phyloP scores from a whole-genome alignment of 2,888 invertebrate species.

The Suillia variegata region DNA sequence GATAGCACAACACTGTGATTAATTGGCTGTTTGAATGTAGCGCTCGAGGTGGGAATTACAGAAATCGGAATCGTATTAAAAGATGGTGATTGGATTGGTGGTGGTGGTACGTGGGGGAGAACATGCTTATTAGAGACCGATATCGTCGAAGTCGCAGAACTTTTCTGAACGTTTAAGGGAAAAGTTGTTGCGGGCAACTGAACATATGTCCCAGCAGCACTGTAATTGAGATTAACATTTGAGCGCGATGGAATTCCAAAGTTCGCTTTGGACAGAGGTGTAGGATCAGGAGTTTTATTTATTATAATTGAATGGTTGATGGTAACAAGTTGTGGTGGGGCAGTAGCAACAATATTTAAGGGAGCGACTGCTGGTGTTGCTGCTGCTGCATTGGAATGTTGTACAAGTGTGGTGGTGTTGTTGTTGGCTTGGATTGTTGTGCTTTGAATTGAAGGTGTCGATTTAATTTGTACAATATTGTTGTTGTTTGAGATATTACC shows the following conservation, averaged over 20 bases:
- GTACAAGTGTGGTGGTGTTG: slow-evolving; percentile 26
- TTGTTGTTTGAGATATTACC: slow-evolving; percentile 25
- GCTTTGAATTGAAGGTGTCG: slow-evolving; percentile 24
- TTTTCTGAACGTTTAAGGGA: too few relatives aligned
- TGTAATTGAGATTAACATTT: slow-evolving; percentile 7
- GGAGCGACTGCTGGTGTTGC: too few relatives aligned
- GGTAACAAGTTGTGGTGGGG: slow-evolving; percentile 51
- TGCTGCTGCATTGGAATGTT: slow-evolving; percentile 14
- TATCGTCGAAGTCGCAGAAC: slow-evolving; percentile 1
- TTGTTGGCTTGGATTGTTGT: slow-evolving; percentile 34
- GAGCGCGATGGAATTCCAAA: too few relatives aligned
- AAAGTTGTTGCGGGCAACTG: slow-evolving; percentile 22
- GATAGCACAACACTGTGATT: slow-evolving; percentile 16
- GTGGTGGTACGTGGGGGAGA: slow-evolving; percentile 22
- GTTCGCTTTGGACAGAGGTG: not conserved
- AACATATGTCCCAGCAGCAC: slow-evolving; percentile 24
- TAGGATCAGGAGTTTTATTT: slow-evolving; percentile 57
- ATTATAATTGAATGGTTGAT: slow-evolving; percentile 61
- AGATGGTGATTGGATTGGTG: too few relatives aligned
- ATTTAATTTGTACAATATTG: slow-evolving; percentile 32
- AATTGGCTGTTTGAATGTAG: not conserved
- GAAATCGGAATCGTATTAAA: not conserved
- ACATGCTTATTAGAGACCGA: slow-evolving; percentile 22
- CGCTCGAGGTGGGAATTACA: not conserved
- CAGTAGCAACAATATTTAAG: slow-evolving; percentile 1